These are phyloP conservation scores for Nomada ruficornis DNA, from an alignment of 2,888 invertebrate species.

Conservation along the genomic window DNA sequence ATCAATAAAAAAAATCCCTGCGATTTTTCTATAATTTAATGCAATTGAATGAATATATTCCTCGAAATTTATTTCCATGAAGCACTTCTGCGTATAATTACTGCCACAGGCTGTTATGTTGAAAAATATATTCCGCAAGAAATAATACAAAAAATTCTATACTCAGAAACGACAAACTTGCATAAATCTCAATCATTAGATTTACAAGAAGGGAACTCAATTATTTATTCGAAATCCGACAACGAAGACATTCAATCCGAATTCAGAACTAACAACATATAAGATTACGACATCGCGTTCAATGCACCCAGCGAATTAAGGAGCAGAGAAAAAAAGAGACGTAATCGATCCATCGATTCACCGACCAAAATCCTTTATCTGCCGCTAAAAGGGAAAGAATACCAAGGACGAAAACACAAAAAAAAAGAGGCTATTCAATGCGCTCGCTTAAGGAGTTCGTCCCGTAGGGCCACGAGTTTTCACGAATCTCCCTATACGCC, in stretches of 20 bases:
- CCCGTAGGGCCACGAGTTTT: slow-evolving; percentile 37
- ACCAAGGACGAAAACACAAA: background rate
- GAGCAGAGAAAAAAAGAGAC: background rate
- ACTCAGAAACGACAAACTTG: too few relatives aligned
- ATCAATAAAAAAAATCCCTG: too few relatives aligned
- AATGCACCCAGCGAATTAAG: background rate
- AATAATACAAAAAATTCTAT: too few relatives aligned
- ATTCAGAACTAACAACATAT: background rate
- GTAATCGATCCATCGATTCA: slow-evolving; percentile 34
- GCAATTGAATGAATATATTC: too few relatives aligned
- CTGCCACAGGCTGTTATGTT: too few relatives aligned
- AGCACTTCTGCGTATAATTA: too few relatives aligned
- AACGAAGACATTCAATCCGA: background rate
- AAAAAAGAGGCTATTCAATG: slow-evolving; percentile 24
- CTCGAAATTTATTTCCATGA: too few relatives aligned
- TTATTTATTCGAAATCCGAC: background rate
- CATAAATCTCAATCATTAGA: background rate
- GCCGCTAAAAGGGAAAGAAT: slow-evolving; percentile 10
- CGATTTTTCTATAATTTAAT: too few relatives aligned
- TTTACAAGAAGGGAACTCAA: background rate
- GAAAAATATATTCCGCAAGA: too few relatives aligned
- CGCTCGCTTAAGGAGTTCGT: slow-evolving; percentile 35
- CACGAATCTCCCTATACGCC: slow-evolving; percentile 49
- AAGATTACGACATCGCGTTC: background rate
- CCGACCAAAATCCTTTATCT: slow-evolving; percentile 20